Percentiles rank a stretch among this genome's conserved stretches.
These are phyloP conservation scores for Gymnothorax javanicus DNA, from an alignment of 2,797 vertebrate genomes.

Conservation along the genomic window DNA sequence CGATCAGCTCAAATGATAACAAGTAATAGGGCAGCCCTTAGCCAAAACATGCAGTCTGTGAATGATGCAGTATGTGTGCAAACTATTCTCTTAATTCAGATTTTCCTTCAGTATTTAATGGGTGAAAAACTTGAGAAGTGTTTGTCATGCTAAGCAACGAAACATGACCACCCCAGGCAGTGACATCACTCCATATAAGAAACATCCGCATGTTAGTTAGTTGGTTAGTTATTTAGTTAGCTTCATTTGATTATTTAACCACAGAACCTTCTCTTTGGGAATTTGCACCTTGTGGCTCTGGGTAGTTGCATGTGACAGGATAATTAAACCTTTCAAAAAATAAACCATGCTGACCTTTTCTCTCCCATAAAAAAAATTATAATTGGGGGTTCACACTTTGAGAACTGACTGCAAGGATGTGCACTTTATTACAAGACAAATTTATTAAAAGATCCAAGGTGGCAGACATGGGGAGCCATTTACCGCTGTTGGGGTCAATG, in stretches of 20 bases:
- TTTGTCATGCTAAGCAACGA: background rate
- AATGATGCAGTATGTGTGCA: background rate
- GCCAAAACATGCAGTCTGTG: background rate
- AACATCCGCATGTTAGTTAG: background rate
- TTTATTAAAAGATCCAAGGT: background rate
- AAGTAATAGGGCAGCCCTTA: too few species aligned
- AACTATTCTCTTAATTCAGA: background rate
- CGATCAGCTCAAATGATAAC: background rate
- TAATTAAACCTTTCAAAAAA: background rate
- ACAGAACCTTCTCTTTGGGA: background rate
- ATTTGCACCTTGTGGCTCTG: background rate
- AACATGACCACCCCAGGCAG: background rate
- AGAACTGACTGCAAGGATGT: background rate
- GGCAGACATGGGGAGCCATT: conserved; percentile 40
- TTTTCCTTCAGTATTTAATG: background rate
- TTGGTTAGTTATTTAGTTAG: background rate
- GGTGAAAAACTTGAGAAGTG: background rate
- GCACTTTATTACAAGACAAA: background rate
- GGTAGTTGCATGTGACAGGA: background rate
- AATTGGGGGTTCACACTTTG: background rate
- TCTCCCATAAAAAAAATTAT: background rate
- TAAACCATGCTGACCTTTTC: background rate
- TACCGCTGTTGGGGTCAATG: conserved; percentile 93
- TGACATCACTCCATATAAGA: background rate
- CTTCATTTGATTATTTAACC: background rate